Evolutionary conservation across 2,113 vertebrate genomes (phyloP).

Genomic region (Mesitornis unicolor): DNA sequence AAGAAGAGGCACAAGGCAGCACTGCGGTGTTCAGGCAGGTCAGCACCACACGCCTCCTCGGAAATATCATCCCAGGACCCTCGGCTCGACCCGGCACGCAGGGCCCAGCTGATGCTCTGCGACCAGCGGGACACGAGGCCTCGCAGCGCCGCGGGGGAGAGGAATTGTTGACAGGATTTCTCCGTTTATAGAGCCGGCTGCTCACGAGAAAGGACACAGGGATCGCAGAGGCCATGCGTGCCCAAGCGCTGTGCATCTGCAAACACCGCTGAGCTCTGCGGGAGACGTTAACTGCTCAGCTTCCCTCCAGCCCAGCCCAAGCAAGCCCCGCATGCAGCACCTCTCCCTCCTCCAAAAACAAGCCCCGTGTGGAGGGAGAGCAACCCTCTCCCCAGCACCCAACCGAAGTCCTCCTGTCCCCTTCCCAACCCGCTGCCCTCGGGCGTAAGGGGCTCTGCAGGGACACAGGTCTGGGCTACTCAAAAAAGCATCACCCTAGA

Average conservation of each 20-base stretch:
- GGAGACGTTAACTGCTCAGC: not conserved
- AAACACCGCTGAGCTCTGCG: not conserved
- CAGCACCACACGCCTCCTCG: not conserved
- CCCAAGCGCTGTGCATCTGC: not conserved
- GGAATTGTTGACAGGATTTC: not conserved
- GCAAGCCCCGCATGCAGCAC: not conserved
- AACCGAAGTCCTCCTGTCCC: accelerated
- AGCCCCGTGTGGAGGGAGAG: not conserved
- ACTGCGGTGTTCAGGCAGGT: not conserved
- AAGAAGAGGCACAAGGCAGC: not conserved
- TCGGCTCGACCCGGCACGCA: not conserved
- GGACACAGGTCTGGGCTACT: not conserved
- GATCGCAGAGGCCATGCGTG: not conserved
- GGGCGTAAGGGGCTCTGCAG: not conserved
- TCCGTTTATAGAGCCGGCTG: not conserved
- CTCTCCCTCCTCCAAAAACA: not conserved
- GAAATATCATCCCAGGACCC: not conserved
- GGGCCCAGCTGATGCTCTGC: not conserved
- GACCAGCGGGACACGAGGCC: not conserved
- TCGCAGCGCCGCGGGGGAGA: not conserved
- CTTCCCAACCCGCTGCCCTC: not conserved
- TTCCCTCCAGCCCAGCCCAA: not conserved
- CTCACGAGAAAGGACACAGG: not conserved
- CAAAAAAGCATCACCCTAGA: not conserved
- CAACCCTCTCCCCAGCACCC: not conserved